Evolutionary conservation across 2,113 vertebrate species (phyloP).

Genomic region (Pterophyllum scalare): DNA sequence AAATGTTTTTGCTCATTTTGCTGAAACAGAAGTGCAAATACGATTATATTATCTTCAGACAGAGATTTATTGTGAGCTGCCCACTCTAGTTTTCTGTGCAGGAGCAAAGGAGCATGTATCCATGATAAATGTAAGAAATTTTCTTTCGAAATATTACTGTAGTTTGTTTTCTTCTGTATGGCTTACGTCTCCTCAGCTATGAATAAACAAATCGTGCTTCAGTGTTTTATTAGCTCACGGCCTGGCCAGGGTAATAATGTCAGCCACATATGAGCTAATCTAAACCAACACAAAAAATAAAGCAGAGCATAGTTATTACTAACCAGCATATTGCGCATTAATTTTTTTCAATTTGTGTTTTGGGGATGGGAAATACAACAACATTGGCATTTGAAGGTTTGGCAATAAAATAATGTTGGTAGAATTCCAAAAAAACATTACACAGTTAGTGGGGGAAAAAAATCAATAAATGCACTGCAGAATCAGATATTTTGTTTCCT

Average conservation of each 20-base stretch:
- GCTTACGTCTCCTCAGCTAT: conserved; percentile 7
- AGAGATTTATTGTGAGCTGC: conserved; percentile 29
- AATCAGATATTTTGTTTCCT: not conserved
- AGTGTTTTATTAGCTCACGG: conserved; percentile 6
- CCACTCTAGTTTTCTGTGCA: not conserved
- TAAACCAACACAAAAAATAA: not conserved
- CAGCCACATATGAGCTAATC: not conserved
- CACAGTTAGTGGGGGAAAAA: not conserved
- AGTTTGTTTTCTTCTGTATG: conserved; percentile 27
- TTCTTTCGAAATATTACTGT: conserved; percentile 4
- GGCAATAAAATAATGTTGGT: not conserved
- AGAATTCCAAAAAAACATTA: not conserved
- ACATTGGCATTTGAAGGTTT: conserved; percentile 29
- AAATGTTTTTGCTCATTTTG: not conserved
- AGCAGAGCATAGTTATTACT: not conserved
- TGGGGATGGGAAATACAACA: not conserved
- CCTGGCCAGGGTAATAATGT: conserved; percentile 16
- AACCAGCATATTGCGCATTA: not conserved
- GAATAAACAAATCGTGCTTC: conserved; percentile 35
- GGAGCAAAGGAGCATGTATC: conserved; percentile 7
- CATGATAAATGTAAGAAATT: conserved; percentile 39
- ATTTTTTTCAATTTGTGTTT: not conserved
- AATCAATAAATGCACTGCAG: not conserved
- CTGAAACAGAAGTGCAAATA: conserved; percentile 25
- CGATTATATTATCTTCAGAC: conserved; percentile 22